Evolutionary conservation across 2,797 vertebrate species (phyloP), one percentile per base, ranked within the genome.

Genomic region (Enoplosus armatus): DNA sequence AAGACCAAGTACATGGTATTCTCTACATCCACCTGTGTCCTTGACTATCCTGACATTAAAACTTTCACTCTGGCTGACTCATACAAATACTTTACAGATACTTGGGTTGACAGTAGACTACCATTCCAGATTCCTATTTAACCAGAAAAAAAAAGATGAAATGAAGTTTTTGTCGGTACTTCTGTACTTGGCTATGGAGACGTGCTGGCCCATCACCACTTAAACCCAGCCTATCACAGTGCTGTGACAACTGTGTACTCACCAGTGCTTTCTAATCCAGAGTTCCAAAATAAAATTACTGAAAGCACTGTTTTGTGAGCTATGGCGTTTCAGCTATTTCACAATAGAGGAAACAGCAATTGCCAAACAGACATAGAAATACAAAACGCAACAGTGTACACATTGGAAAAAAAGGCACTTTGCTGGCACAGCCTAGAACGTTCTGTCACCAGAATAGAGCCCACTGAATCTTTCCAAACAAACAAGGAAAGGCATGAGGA

Each of bases 401-500:
- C 12, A 29, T 18, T 35, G 59, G 18, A 45, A 37, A 61, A 18
- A 18, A 43, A 43, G 3, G 18, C n/a, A 24, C 22, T 26, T 39
- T 41, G 56, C 58, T 39, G 35, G 3, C 51, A 37, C 24, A 5
- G 14, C 24, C 0, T 2, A 48, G 1, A 31, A 55, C 15, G 51
- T 55, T 62, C 15, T 39, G 39, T 37, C 54, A 65, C 55, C 67
- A 60, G 53, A 66, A 67, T 24, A 41, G 27, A 67, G 41, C 51
- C 41, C 59, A 63, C 0, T 53, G 12, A 63, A 51, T 51, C 29
- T 9, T n/a, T 35, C 5, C 6, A 16, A 27, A 5, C 10, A 31
- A 56, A 56, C 15, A 77, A 70, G 43, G 41, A 63, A 56, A 70
- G 16, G 16, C 51, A 63, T 15, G 8, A 70, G 14, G 20, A 29